A percentile compares a stretch with the other conserved stretches of the same genome.
phyloP scores from a whole-genome alignment of 1,140 invertebrate genomes.

The Bombus waltoni region DNA sequence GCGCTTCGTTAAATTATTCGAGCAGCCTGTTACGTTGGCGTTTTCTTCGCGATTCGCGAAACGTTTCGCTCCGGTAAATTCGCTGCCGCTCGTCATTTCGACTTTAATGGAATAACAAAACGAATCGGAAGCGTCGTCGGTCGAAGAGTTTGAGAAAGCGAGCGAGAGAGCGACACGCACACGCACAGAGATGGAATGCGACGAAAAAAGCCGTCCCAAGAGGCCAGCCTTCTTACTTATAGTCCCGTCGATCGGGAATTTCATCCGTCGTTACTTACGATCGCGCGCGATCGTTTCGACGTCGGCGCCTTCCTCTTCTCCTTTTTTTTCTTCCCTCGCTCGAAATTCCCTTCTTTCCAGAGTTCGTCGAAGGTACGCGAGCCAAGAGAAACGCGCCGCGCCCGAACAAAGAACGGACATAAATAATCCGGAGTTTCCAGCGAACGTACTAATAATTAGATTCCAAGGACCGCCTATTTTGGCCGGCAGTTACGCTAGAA shows the following conservation, averaged over 20 bases:
- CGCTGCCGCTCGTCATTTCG: slow-evolving; percentile 6
- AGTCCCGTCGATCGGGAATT: slow-evolving; percentile 36
- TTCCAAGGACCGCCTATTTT: slow-evolving; percentile 71
- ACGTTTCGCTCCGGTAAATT: not conserved
- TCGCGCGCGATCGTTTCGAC: slow-evolving; percentile 28
- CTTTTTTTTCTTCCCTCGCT: not conserved
- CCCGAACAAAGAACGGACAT: slow-evolving; percentile 64
- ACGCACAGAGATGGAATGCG: not conserved
- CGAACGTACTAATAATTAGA: slow-evolving; percentile 69
- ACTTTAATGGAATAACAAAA: not conserved
- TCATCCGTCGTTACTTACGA: slow-evolving; percentile 37
- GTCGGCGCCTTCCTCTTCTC: slow-evolving; percentile 15
- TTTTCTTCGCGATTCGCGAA: not conserved
- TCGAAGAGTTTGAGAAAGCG: not conserved
- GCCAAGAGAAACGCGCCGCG: slow-evolving; percentile 34
- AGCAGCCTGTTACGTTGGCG: not conserved
- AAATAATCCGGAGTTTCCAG: slow-evolving; percentile 64
- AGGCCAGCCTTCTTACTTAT: not conserved
- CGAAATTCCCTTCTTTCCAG: not conserved
- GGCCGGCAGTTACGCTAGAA: slow-evolving; percentile 66
- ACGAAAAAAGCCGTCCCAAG: slow-evolving; percentile 9
- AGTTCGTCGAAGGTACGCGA: slow-evolving; percentile 14
- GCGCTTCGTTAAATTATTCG: slow-evolving; percentile 61
- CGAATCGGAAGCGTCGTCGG: too few relatives aligned
- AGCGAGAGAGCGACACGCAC: too few relatives aligned